Percentiles rank a stretch among this genome's conserved stretches.
These are phyloP conservation scores for Perca fluviatilis DNA, from an alignment of 2,113 vertebrate genomes.

Conservation along the genomic window DNA sequence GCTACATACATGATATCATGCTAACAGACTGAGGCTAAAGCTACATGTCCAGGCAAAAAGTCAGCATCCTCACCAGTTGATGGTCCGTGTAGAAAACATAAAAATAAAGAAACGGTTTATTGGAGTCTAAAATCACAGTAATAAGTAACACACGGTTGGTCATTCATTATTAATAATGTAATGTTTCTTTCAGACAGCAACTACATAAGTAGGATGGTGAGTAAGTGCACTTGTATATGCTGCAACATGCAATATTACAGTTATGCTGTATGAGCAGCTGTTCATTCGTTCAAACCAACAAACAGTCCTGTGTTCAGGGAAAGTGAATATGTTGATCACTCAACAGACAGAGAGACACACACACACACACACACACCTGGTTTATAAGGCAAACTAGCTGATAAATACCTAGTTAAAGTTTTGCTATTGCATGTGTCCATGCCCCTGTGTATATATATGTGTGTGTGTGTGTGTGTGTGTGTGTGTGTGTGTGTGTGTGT, in stretches of 20 bases:
- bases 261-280: too few species aligned
- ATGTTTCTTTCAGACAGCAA: not conserved
- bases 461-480: too few species aligned
- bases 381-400: not conserved
- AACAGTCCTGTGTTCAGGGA: not conserved
- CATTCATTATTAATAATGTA: not conserved
- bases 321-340: not conserved
- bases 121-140: not conserved
- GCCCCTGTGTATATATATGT: too few species aligned
- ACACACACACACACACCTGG: not conserved
- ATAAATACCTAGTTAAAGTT: conserved; percentile 3
- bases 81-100: not conserved
- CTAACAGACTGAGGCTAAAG: not conserved
- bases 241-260: not conserved
- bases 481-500: too few species aligned
- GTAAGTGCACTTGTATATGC: too few species aligned
- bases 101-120: too few species aligned
- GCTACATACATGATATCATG: not conserved
- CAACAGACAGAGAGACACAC: not conserved
- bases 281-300: too few species aligned
- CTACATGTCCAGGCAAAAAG: not conserved
- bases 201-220: too few species aligned
- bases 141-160: not conserved
- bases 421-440: conserved; percentile 8
- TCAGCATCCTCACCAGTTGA: not conserved